Conservation (phyloP, 1,140 invertebrate genomes). For the Pseudomyrmex sp. region DNA sequence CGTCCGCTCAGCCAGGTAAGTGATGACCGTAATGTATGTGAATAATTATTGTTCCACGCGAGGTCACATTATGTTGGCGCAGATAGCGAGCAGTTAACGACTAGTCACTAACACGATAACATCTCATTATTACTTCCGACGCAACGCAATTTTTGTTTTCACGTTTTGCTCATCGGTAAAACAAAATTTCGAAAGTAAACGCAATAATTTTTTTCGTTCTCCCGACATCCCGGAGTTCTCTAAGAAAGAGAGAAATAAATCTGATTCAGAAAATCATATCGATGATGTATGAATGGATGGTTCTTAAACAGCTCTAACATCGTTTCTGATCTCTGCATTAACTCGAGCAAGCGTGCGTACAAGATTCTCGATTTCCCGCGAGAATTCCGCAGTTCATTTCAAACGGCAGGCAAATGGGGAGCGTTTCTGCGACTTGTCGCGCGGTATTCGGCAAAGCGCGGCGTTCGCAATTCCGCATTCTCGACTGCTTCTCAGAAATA, state of each 20-base stretch:
- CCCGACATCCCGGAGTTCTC: not conserved
- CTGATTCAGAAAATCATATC: not conserved
- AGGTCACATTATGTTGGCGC: not conserved
- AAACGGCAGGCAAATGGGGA: slow-evolving; percentile 37
- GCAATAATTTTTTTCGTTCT: not conserved
- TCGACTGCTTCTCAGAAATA: slow-evolving; percentile 36
- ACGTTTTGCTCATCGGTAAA: not conserved
- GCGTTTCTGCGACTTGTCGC: slow-evolving; percentile 58
- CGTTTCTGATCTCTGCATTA: slow-evolving; percentile 19
- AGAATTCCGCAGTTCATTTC: slow-evolving; percentile 45
- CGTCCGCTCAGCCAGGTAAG: slow-evolving; percentile 94
- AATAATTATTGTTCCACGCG: not conserved
- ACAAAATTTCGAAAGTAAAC: slow-evolving; percentile 2
- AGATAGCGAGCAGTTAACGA: slow-evolving; percentile 5
- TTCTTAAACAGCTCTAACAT: slow-evolving; percentile 11
- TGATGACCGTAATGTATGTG: slow-evolving; percentile 17
- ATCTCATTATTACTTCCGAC: slow-evolving; percentile 1
- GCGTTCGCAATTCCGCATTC: slow-evolving; percentile 67
- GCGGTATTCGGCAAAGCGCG: slow-evolving; percentile 26
- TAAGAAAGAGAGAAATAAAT: not conserved
- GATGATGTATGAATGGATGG: not conserved
- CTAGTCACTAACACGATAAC: not conserved
- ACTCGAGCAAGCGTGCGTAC: slow-evolving; percentile 3
- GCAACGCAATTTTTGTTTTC: not conserved
- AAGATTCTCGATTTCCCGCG: slow-evolving; percentile 37